phyloP scores from a whole-genome alignment of 2,888 invertebrate species.

The Drosophila pegasa region DNA sequence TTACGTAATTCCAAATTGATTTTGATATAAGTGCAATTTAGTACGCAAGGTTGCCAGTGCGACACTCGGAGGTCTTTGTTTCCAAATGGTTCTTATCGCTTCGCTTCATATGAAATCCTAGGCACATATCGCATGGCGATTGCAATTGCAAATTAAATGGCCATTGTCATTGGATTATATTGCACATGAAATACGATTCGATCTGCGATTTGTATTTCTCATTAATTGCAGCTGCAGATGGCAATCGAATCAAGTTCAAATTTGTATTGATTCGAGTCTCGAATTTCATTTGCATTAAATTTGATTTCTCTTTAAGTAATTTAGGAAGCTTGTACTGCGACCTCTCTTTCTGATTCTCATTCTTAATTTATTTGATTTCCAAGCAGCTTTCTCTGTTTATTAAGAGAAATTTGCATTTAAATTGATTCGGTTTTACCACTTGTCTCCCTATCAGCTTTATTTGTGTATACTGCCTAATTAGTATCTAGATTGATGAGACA shows the following conservation, averaged over 20 bases:
- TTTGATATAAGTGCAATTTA: slow-evolving; percentile 38
- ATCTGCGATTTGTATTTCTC: background rate
- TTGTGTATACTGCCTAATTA: too few relatives aligned
- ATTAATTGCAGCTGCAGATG: background rate
- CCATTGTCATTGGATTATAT: slow-evolving; percentile 8
- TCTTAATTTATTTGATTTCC: background rate
- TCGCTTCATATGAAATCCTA: slow-evolving; percentile 17
- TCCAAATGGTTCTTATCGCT: slow-evolving; percentile 56
- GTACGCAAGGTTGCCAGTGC: slow-evolving; percentile 53
- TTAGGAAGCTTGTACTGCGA: background rate
- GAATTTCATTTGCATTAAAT: background rate
- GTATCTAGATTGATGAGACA: background rate
- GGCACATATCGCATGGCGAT: background rate
- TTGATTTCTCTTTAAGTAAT: background rate
- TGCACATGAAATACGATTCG: background rate
- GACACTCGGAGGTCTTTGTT: slow-evolving; percentile 29
- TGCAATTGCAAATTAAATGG: slow-evolving; percentile 19
- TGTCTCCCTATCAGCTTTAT: background rate
- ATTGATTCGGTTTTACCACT: background rate
- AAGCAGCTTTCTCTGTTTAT: background rate
- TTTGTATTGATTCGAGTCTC: background rate
- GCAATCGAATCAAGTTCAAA: background rate
- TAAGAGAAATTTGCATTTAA: background rate
- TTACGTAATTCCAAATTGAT: slow-evolving; percentile 64
- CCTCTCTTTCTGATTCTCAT: background rate